A percentile compares a stretch with the other conserved stretches of the same genome.
These are phyloP conservation scores for Centrocercus urophasianus DNA, from an alignment of 2,113 vertebrate genomes.

Conservation along the genomic window DNA sequence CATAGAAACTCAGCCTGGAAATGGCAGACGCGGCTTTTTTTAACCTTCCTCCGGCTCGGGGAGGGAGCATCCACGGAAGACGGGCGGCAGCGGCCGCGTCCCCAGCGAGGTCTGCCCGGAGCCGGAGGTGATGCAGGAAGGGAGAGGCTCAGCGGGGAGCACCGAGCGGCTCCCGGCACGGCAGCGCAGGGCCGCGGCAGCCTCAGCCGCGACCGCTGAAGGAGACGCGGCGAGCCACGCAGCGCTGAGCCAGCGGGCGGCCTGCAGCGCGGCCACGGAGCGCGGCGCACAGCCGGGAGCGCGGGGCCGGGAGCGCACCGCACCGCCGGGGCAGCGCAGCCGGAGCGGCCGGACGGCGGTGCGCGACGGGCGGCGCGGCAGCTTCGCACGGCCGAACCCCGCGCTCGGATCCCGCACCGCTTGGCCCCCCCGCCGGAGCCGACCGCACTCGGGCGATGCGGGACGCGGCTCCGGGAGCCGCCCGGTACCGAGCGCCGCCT, in stretches of 20 bases:
- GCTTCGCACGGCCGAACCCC: too few relatives aligned
- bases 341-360: too few relatives aligned
- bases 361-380: too few relatives aligned
- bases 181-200: not conserved
- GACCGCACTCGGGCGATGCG: too few relatives aligned
- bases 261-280: too few relatives aligned
- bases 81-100: not conserved
- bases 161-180: rapidly evolving
- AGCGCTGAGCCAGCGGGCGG: not conserved
- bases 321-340: too few relatives aligned
- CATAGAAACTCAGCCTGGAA: conserved; percentile 66
- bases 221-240: rapidly evolving
- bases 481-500: not conserved
- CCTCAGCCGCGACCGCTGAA: rapidly evolving
- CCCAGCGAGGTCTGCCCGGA: rapidly evolving
- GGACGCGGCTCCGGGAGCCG: too few relatives aligned
- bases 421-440: too few relatives aligned
- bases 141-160: not conserved
- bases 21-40: conserved; percentile 19
- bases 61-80: not conserved
- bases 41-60: not conserved
- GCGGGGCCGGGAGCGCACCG: too few relatives aligned
- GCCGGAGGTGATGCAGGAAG: not conserved
- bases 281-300: too few relatives aligned
- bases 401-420: too few relatives aligned